phyloP scores from a whole-genome alignment of 2,888 invertebrate genomes.

The Uropetala carovei region DNA sequence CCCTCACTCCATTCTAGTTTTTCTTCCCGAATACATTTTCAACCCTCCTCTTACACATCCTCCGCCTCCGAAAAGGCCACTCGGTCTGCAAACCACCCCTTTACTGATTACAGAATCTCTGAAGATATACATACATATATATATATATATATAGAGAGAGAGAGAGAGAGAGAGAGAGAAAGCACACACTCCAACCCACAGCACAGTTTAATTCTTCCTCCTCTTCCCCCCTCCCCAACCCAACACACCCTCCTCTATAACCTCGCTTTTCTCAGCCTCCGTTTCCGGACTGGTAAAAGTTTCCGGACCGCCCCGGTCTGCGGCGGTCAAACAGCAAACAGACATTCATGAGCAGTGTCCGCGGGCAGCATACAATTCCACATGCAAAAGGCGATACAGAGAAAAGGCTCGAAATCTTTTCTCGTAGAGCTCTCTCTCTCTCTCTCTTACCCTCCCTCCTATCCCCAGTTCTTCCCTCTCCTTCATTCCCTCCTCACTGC shows the following conservation, averaged over 20 bases:
- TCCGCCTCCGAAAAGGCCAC: constrained; percentile 17
- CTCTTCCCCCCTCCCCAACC: neutral
- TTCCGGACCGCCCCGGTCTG: constrained; percentile 44
- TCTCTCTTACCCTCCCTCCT: neutral
- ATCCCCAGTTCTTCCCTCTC: neutral
- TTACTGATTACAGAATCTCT: constrained; percentile 42
- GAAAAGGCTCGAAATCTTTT: constrained; percentile 54
- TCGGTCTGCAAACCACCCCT: constrained; percentile 29
- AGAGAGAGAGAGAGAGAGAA: neutral
- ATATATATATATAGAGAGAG: neutral
- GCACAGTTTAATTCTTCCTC: constrained; percentile 17
- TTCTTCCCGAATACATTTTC: constrained; percentile 21
- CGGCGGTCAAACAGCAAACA: constrained; percentile 62
- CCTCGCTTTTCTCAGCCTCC: constrained; percentile 52
- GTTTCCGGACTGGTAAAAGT: constrained; percentile 52
- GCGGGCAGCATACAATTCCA: constrained; percentile 4
- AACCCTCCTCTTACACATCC: neutral
- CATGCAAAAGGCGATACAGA: constrained; percentile 27
- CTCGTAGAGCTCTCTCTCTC: neutral
- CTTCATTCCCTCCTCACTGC: neutral
- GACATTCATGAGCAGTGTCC: constrained; percentile 61
- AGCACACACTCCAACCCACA: constrained; percentile 33
- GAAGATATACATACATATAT: neutral
- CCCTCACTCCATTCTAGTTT: neutral
- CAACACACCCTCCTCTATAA: neutral